Evolutionary conservation across 2,888 invertebrate species (phyloP).

Genomic region (Euzetes globulus): DNA sequence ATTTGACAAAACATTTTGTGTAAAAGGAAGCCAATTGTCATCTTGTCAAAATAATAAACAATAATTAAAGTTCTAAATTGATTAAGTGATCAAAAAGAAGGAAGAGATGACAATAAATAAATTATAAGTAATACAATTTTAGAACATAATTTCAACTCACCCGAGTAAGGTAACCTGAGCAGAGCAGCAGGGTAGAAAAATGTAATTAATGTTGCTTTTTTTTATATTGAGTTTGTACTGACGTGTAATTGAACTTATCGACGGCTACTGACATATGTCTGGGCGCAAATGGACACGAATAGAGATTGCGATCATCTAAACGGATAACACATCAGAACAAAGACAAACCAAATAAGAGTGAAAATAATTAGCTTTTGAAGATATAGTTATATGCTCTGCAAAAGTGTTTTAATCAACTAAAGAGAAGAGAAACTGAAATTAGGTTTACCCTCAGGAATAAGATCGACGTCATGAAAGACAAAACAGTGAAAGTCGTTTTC

Average conservation of each 20-base stretch:
- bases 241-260: conserved; percentile 44
- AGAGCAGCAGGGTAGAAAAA: too few relatives aligned
- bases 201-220: too few relatives aligned
- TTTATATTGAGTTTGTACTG: conserved; percentile 38
- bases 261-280: conserved; percentile 43
- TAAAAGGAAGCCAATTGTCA: too few relatives aligned
- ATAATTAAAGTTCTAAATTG: too few relatives aligned
- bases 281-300: conserved; percentile 41
- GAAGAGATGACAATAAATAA: too few relatives aligned
- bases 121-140: neutral
- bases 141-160: too few relatives aligned
- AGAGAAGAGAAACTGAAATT: neutral
- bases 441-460: conserved; percentile 43
- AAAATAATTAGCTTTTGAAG: neutral
- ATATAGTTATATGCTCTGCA: neutral
- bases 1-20: neutral
- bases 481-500: conserved; percentile 50
- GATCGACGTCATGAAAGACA: conserved; percentile 48
- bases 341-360: neutral
- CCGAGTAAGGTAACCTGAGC: neutral
- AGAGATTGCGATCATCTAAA: conserved; percentile 42
- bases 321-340: too few relatives aligned
- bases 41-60: too few relatives aligned
- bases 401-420: neutral
- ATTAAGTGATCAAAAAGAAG: too few relatives aligned